phyloP scores from a whole-genome alignment of 2,888 invertebrate genomes.

The Tridacna crocea region DNA sequence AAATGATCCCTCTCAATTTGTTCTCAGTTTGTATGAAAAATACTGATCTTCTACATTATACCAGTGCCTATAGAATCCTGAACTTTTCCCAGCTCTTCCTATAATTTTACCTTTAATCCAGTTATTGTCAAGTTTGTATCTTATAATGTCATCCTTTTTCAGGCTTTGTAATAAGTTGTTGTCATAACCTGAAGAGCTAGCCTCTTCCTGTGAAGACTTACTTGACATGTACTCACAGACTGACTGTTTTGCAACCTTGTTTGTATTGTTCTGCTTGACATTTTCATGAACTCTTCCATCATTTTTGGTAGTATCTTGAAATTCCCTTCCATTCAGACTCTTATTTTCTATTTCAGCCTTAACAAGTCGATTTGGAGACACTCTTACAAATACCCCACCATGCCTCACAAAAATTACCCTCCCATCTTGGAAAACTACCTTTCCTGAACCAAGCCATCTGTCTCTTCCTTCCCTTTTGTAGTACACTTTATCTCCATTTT shows the following conservation, averaged over 20 bases:
- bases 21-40: conserved; percentile 12
- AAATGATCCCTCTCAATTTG: too few relatives aligned
- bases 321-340: conserved; percentile 21
- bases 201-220: too few relatives aligned
- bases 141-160: not conserved
- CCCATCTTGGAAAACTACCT: conserved; percentile 43
- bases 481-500: conserved; percentile 60
- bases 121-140: conserved; percentile 15
- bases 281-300: too few relatives aligned
- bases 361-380: conserved; percentile 50
- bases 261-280: not conserved
- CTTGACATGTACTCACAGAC: not conserved
- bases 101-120: conserved; percentile 37
- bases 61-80: conserved; percentile 45
- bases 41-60: conserved; percentile 43
- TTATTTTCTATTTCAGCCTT: conserved; percentile 20
- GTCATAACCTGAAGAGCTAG: too few relatives aligned
- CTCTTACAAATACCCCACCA: conserved; percentile 26
- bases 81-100: conserved; percentile 41
- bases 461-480: conserved; percentile 47
- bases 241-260: not conserved
- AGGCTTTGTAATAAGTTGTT: not conserved
- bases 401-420: conserved; percentile 12
- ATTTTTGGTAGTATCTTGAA: too few relatives aligned
- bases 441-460: conserved; percentile 55